A percentile compares a stretch with the other conserved stretches of the same genome.
phyloP scores from a whole-genome alignment of 2,113 vertebrate species.

The Collichthys lucidus region DNA sequence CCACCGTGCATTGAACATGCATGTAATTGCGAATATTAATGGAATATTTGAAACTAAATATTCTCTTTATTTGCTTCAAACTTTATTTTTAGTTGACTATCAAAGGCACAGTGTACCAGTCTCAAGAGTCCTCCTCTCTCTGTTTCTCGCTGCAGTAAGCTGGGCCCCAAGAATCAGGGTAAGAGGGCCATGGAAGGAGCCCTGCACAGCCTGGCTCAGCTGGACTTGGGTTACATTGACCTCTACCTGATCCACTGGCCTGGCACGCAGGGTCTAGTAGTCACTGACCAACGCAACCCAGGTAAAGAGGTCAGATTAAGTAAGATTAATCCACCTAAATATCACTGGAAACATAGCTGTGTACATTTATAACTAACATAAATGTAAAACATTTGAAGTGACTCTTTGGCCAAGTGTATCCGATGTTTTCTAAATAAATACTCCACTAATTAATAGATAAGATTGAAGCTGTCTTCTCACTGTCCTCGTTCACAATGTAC shows the following conservation, averaged over 20 bases:
- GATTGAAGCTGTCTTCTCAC: slow-evolving; percentile 9
- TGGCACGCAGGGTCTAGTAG: slow-evolving; percentile 83
- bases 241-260: slow-evolving; percentile 90
- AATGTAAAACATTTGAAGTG: background rate
- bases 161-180: slow-evolving; percentile 85
- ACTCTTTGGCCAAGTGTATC: background rate
- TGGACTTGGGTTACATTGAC: slow-evolving; percentile 85
- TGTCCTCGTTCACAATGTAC: slow-evolving; percentile 1
- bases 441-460: background rate
- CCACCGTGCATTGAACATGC: too few relatives aligned
- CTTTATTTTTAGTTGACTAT: background rate
- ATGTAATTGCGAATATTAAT: background rate
- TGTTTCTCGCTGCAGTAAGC: slow-evolving; percentile 74
- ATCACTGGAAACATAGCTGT: background rate
- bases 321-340: background rate
- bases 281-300: slow-evolving; percentile 79
- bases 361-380: background rate
- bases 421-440: background rate
- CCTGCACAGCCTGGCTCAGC: slow-evolving; percentile 79
- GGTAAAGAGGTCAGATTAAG: slow-evolving; percentile 19
- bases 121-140: background rate
- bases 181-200: slow-evolving; percentile 75
- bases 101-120: background rate
- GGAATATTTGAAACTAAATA: too few relatives aligned
- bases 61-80: too few relatives aligned